Evolutionary conservation across 2,888 invertebrate species (phyloP).

Genomic region (Plebejus anna): DNA sequence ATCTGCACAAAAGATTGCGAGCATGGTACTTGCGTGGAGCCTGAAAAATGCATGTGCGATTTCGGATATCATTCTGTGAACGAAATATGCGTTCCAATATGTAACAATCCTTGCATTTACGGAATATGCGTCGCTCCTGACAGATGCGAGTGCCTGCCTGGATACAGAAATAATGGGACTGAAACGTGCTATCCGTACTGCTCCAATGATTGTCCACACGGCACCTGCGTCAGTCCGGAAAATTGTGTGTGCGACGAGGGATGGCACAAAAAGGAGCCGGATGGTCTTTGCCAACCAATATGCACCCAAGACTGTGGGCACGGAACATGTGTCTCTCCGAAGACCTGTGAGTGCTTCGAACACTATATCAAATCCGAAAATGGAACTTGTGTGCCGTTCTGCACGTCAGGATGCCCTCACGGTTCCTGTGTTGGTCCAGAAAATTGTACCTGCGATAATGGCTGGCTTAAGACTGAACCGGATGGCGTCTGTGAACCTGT

Average conservation of each 20-base stretch:
- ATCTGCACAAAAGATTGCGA: constrained; percentile 38
- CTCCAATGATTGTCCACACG: constrained; percentile 42
- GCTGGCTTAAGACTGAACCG: constrained; percentile 34
- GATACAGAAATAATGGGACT: constrained; percentile 48
- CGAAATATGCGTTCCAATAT: constrained; percentile 50
- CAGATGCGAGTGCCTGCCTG: constrained; percentile 63
- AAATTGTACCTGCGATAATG: constrained; percentile 41
- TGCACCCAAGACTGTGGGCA: constrained; percentile 45
- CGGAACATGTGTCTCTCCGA: constrained; percentile 65
- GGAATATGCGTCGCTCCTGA: constrained; percentile 71
- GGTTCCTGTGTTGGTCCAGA: constrained; percentile 43
- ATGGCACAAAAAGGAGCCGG: constrained; percentile 34
- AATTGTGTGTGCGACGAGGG: constrained; percentile 41
- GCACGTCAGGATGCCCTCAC: constrained; percentile 40
- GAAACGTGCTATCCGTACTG: constrained; percentile 46
- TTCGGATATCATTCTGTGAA: constrained; percentile 46
- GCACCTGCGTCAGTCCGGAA: constrained; percentile 42
- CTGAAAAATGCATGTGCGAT: constrained; percentile 50
- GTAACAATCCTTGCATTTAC: constrained; percentile 68
- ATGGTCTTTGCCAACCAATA: constrained; percentile 44
- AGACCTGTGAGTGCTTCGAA: constrained; percentile 60
- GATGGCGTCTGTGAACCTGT: constrained; percentile 45
- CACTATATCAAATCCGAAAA: constrained; percentile 39
- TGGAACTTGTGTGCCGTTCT: constrained; percentile 38
- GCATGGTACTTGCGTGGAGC: constrained; percentile 47